Conservation (phyloP, 2,113 vertebrate genomes). For the Phylloscopus whistleri region DNA sequence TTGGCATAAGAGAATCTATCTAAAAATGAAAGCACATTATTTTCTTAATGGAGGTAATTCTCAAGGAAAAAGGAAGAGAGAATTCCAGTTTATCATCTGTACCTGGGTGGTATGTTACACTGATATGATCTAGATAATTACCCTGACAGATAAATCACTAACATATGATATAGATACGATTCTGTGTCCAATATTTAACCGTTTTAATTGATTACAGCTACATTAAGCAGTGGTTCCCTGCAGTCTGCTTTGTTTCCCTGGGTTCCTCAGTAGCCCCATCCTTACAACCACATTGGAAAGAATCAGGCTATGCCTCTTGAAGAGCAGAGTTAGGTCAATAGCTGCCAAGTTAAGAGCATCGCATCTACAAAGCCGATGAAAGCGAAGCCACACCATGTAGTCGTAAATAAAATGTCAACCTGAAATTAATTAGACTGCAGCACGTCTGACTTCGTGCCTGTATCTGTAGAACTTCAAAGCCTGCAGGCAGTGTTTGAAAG, state of each 20-base stretch:
- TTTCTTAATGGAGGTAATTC: conserved; percentile 1
- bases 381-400: background rate
- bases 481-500: background rate
- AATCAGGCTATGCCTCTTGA: background rate
- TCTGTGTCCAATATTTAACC: background rate
- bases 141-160: background rate
- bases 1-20: background rate
- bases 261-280: background rate
- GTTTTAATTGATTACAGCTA: background rate
- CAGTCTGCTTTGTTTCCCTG: background rate
- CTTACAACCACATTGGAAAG: background rate
- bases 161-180: background rate
- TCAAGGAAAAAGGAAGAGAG: conserved; percentile 10
- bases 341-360: conserved; percentile 15
- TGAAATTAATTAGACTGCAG: conserved; percentile 57
- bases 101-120: conserved; percentile 1
- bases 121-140: background rate
- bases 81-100: background rate
- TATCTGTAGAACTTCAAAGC: conserved; percentile 40
- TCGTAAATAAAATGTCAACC: conserved; percentile 57
- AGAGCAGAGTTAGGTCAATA: background rate
- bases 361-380: conserved; percentile 1
- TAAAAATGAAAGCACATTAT: background rate
- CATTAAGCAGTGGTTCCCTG: background rate
- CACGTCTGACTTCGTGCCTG: background rate